These are phyloP conservation scores for Microcebus jonahi DNA, from an alignment of 2,113 vertebrate genomes.

Conservation along the genomic window DNA sequence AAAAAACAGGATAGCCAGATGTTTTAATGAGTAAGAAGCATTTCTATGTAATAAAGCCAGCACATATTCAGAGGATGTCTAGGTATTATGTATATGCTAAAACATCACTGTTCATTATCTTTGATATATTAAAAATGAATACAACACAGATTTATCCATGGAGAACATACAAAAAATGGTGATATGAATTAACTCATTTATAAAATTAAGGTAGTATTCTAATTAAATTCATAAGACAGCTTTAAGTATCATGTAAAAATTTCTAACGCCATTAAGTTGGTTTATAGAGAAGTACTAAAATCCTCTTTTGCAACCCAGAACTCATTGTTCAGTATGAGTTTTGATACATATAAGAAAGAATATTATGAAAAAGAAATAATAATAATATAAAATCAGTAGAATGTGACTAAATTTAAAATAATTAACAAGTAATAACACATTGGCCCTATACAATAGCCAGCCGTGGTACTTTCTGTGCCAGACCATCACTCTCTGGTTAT, in stretches of 20 bases:
- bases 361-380: not conserved
- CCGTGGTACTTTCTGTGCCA: not conserved
- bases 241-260: not conserved
- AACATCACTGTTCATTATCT: not conserved
- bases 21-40: conserved; percentile 1
- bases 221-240: not conserved
- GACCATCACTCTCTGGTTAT: not conserved
- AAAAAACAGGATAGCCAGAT: not conserved
- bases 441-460: not conserved
- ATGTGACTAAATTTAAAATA: not conserved
- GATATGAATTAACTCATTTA: not conserved
- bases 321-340: too few species aligned
- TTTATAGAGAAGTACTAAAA: not conserved
- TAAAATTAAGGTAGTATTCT: conserved; percentile 22
- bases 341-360: too few species aligned
- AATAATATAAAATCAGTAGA: not conserved
- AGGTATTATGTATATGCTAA: not conserved
- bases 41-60: not conserved
- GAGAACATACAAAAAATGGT: not conserved
- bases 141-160: not conserved
- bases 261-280: not conserved
- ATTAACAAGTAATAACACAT: not conserved
- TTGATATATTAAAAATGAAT: conserved; percentile 7
- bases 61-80: not conserved
- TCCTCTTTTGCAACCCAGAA: too few species aligned